A percentile compares a stretch with the other conserved stretches of the same genome.
Conservation (phyloP, 2,113 vertebrate genomes). For the Saccopteryx bilineata region DNA sequence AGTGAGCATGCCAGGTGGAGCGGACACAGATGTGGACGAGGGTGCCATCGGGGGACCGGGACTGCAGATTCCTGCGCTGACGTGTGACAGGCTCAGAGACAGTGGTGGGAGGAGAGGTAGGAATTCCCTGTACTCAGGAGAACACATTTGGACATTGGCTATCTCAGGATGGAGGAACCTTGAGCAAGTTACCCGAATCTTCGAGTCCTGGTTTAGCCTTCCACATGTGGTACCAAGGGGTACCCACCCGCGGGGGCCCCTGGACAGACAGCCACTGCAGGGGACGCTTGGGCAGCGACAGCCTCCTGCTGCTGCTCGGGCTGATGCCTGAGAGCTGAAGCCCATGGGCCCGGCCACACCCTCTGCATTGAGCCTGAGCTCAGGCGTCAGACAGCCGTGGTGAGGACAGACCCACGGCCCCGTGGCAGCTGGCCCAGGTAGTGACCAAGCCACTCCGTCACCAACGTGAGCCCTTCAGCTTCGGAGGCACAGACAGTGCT, state of each 20-base stretch:
- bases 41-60: background rate
- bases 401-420: background rate
- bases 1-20: background rate
- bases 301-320: background rate
- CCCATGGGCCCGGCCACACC: background rate
- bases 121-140: background rate
- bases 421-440: background rate
- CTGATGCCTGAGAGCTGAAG: background rate
- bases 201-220: background rate
- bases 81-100: background rate
- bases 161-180: background rate
- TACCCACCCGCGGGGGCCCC: background rate
- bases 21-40: background rate
- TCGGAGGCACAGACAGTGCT: no score
- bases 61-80: background rate
- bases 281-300: background rate
- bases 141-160: background rate
- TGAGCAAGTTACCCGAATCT: background rate
- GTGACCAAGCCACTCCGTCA: background rate
- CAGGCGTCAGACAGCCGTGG: background rate
- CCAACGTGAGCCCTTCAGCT: accelerated
- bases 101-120: background rate
- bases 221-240: background rate
- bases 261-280: background rate
- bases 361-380: background rate